phyloP scores from a whole-genome alignment of 1,140 invertebrate genomes.

The Zophobas morio region DNA sequence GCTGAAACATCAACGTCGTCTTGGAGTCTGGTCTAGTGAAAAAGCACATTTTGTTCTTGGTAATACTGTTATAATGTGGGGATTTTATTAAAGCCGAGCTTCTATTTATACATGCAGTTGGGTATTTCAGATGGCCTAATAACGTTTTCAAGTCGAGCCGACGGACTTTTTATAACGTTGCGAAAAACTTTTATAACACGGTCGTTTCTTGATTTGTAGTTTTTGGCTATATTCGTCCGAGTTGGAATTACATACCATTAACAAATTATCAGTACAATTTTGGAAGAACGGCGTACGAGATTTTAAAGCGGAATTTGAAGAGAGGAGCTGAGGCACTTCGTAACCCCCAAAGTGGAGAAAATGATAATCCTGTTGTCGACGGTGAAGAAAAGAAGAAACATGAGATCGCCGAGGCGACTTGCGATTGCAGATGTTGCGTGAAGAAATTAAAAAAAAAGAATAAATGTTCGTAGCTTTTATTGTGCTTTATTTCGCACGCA shows the following conservation, averaged over 20 bases:
- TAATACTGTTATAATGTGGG: slow-evolving; percentile 7
- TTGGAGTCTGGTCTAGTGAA: slow-evolving; percentile 23
- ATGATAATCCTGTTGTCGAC: neutral
- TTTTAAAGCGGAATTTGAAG: slow-evolving; percentile 41
- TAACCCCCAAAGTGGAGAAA: neutral
- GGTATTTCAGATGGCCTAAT: slow-evolving; percentile 25
- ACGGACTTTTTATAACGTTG: slow-evolving; percentile 39
- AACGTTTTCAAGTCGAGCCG: slow-evolving; percentile 16
- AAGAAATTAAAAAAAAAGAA: no score
- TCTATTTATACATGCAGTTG: slow-evolving; percentile 33
- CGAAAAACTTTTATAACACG: neutral
- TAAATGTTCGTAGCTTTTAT: no score
- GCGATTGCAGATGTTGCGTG: no score
- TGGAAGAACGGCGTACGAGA: slow-evolving; percentile 47
- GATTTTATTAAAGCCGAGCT: slow-evolving; percentile 29
- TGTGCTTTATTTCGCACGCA: no score
- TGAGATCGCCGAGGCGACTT: no score
- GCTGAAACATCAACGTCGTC: slow-evolving; percentile 38
- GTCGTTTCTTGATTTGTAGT: slow-evolving; percentile 45
- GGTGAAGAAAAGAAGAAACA: no score
- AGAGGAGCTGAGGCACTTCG: neutral
- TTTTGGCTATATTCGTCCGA: slow-evolving; percentile 53
- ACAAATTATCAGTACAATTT: slow-evolving; percentile 47
- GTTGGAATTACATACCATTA: slow-evolving; percentile 38
- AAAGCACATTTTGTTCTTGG: slow-evolving; percentile 29